Percentiles rank a stretch among this genome's conserved stretches.
Evolutionary conservation across 2,797 vertebrate genomes (phyloP).

Genomic region (Lepus oiostolus): DNA sequence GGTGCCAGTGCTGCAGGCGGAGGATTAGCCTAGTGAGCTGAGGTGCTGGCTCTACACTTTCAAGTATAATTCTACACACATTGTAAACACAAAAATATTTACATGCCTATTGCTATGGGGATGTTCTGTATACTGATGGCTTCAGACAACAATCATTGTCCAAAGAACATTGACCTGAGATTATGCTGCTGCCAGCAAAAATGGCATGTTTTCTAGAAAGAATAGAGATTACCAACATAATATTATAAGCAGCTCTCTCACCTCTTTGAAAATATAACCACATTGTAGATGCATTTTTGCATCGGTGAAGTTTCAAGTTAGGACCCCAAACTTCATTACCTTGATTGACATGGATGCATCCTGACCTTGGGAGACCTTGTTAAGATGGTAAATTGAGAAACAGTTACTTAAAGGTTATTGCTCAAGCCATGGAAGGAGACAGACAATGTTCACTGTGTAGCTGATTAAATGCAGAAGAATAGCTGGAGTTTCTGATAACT

Average conservation of each 20-base stretch:
- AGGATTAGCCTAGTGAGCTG: too few relatives aligned
- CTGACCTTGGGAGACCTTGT: background rate
- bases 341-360: background rate
- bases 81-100: background rate
- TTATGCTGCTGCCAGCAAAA: conserved; percentile 35
- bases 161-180: background rate
- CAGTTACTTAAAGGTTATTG: background rate
- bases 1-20: too few relatives aligned
- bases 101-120: background rate
- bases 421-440: conserved; percentile 53
- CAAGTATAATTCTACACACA: background rate
- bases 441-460: background rate
- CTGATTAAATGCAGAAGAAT: conserved; percentile 55
- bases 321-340: background rate
- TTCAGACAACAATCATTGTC: conserved; percentile 2
- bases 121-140: background rate
- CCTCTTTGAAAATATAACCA: background rate
- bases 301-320: background rate
- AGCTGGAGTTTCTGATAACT: conserved; percentile 54
- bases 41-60: background rate
- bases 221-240: background rate
- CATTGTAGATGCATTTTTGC: background rate
- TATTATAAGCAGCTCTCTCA: background rate
- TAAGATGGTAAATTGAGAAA: conserved; percentile 2
- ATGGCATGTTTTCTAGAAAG: background rate